Percentiles rank a stretch among this genome's conserved stretches.
Conservation (phyloP, 2,797 vertebrate genomes). For the Huso huso region DNA sequence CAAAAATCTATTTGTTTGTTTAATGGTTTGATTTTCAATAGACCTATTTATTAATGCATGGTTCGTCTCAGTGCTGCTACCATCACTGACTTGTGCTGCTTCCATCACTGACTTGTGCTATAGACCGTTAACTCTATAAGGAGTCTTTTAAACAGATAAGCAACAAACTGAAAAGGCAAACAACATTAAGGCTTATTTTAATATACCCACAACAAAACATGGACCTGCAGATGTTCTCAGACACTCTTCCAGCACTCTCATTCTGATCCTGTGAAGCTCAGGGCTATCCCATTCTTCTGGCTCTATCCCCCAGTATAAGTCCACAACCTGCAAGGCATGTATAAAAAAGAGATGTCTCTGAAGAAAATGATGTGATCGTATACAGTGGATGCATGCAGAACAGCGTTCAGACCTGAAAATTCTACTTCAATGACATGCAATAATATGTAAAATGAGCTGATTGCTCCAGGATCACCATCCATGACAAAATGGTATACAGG, state of each 20-base stretch:
- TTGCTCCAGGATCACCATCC: too few relatives aligned
- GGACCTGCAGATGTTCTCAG: conserved; percentile 93
- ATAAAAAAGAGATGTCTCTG: too few relatives aligned
- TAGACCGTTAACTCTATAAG: neutral
- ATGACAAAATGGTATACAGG: too few relatives aligned
- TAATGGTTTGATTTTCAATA: too few relatives aligned
- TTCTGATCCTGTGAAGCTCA: conserved; percentile 82
- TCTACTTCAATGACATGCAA: too few relatives aligned
- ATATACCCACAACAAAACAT: conserved; percentile 95
- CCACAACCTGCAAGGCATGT: conserved; percentile 73
- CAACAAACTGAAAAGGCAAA: neutral
- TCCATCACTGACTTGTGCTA: neutral
- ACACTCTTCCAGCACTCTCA: conserved; percentile 93
- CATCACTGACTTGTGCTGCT: neutral
- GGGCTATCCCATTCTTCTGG: conserved; percentile 91
- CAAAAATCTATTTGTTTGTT: too few relatives aligned
- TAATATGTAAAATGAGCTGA: too few relatives aligned
- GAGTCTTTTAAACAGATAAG: neutral
- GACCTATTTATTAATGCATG: too few relatives aligned
- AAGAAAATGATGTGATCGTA: too few relatives aligned
- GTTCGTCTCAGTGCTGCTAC: too few relatives aligned
- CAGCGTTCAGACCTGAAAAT: too few relatives aligned
- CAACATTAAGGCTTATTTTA: conserved; percentile 51
- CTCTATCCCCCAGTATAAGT: conserved; percentile 90
- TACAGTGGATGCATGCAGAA: too few relatives aligned